phyloP scores from a whole-genome alignment of 2,113 vertebrate species.

The Bagarius yarrelli region DNA sequence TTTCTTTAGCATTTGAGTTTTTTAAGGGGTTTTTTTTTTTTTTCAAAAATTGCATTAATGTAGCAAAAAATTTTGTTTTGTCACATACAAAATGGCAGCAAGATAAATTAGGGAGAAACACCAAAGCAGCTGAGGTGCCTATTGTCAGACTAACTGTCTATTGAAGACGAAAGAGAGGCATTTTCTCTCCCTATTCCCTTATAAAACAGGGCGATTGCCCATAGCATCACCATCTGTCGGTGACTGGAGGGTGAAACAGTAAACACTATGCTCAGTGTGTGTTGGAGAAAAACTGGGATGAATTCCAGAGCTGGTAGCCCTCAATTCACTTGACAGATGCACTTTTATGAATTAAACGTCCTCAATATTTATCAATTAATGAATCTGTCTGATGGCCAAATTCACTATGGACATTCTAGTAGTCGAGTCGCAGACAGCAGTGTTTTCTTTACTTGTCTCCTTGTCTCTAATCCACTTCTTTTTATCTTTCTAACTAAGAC shows the following conservation, averaged over 20 bases:
- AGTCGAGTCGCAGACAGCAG: constrained; percentile 15
- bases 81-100: constrained; percentile 48
- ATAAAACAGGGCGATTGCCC: constrained; percentile 72
- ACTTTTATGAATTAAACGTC: constrained; percentile 40
- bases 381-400: constrained; percentile 24
- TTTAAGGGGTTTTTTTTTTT: too few relatives aligned
- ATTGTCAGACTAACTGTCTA: constrained; percentile 57
- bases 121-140: constrained; percentile 47
- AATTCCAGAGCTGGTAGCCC: constrained; percentile 38
- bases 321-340: constrained; percentile 45
- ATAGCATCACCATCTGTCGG: constrained; percentile 72
- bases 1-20: background rate
- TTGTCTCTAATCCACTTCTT: constrained; percentile 53
- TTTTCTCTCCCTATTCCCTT: constrained; percentile 58
- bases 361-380: constrained; percentile 52
- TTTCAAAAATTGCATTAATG: constrained; percentile 11
- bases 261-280: constrained; percentile 59
- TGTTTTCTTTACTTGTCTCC: background rate
- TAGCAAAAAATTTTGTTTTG: constrained; percentile 26
- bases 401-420: constrained; percentile 25
- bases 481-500: constrained; percentile 54
- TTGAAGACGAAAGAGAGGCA: constrained; percentile 57
- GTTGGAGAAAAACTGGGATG: constrained; percentile 34
- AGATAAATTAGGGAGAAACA: constrained; percentile 50
- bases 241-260: constrained; percentile 63